Evolutionary conservation across 2,888 invertebrate genomes (phyloP).

Genomic region (Ophonus ardosiacus): DNA sequence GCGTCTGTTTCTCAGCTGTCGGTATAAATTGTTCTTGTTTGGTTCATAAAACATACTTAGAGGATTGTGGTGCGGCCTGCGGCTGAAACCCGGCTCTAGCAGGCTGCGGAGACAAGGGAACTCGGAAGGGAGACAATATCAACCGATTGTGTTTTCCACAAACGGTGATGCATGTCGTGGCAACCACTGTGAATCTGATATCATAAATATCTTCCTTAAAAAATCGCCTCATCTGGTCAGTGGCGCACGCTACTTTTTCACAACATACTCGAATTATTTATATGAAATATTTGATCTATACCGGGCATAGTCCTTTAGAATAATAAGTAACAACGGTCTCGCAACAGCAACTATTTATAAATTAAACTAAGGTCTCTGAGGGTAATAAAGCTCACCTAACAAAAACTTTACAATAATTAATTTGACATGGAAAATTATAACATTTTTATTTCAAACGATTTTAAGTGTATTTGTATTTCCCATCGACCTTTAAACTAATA

Average conservation of each 20-base stretch:
- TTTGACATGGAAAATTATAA: too few relatives aligned
- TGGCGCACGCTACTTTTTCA: constrained; percentile 7
- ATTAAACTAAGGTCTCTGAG: too few relatives aligned
- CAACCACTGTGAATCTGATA: constrained; percentile 68
- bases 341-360: too few relatives aligned
- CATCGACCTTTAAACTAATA: too few relatives aligned
- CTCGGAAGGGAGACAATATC: constrained; percentile 67
- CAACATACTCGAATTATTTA: background rate
- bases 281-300: too few relatives aligned
- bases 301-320: too few relatives aligned
- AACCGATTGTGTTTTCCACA: constrained; percentile 68
- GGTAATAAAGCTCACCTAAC: too few relatives aligned
- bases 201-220: constrained; percentile 67
- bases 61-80: constrained; percentile 52
- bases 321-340: too few relatives aligned
- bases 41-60: constrained; percentile 64
- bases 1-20: constrained; percentile 57
- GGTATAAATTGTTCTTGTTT: constrained; percentile 61
- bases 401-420: too few relatives aligned
- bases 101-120: background rate
- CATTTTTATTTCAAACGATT: too few relatives aligned
- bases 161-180: constrained; percentile 69
- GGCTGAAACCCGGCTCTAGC: background rate
- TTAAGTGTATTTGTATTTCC: too few relatives aligned
- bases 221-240: constrained; percentile 32